These are phyloP conservation scores for Edolisoma coerulescens DNA, from an alignment of 2,113 vertebrate genomes.

Conservation along the genomic window DNA sequence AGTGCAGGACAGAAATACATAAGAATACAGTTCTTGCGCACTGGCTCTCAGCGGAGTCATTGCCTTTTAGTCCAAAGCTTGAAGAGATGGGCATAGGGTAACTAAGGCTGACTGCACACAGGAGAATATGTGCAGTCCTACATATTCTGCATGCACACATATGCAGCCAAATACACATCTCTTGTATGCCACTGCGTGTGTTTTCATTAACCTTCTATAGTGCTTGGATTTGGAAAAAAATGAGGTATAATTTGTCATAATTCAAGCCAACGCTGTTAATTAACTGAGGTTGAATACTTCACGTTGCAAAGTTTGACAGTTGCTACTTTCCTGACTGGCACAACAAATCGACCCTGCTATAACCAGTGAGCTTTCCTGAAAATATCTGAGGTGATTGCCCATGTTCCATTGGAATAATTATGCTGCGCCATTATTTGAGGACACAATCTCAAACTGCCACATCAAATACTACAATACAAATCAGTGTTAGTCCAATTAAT, in stretches of 20 bases:
- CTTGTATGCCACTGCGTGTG: rapidly evolving
- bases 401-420: not conserved
- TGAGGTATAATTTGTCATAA: not conserved
- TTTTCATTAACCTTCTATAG: not conserved
- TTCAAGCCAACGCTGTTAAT: not conserved
- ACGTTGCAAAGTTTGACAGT: not conserved
- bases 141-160: not conserved
- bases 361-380: not conserved
- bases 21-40: not conserved
- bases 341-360: not conserved
- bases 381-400: not conserved
- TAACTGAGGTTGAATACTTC: not conserved
- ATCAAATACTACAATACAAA: not conserved
- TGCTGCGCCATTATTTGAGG: not conserved
- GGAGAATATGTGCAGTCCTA: too few relatives aligned
- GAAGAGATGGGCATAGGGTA: not conserved
- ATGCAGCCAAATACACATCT: not conserved
- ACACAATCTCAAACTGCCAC: not conserved
- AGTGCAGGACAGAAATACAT: not conserved
- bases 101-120: not conserved
- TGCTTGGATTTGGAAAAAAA: not conserved
- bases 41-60: not conserved
- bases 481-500: not conserved
- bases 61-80: not conserved
- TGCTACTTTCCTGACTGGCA: not conserved